Conservation (phyloP, 2,888 invertebrate genomes). For the Junonia oenone region DNA sequence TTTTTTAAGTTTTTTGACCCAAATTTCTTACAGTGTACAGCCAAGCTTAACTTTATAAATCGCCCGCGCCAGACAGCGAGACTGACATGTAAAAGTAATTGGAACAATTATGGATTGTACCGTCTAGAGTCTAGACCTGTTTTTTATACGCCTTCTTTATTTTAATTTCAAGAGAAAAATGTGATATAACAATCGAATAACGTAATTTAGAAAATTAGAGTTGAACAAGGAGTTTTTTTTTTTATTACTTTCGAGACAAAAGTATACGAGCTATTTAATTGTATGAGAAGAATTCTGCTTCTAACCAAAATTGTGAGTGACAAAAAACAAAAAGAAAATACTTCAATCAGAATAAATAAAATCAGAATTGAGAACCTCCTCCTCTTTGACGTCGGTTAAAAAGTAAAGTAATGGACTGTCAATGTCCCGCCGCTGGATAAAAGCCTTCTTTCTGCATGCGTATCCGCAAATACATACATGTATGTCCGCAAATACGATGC, state of each 20-base stretch:
- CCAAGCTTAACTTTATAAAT: background rate
- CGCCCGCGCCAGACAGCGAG: background rate
- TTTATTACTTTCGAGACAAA: background rate
- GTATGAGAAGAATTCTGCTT: background rate
- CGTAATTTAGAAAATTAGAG: background rate
- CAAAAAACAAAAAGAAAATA: too few relatives aligned
- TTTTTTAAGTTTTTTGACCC: too few relatives aligned
- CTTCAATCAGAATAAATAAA: too few relatives aligned
- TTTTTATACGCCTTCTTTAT: background rate
- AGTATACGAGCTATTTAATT: background rate
- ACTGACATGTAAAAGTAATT: background rate
- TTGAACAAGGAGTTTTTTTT: background rate
- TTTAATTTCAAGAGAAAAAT: background rate
- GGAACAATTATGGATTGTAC: background rate
- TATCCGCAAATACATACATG: too few relatives aligned
- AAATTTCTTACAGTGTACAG: too few relatives aligned
- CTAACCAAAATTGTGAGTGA: background rate
- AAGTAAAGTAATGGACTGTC: too few relatives aligned
- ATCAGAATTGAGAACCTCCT: too few relatives aligned
- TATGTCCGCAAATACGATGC: too few relatives aligned
- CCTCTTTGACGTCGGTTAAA: too few relatives aligned
- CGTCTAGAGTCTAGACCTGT: background rate
- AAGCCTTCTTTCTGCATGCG: too few relatives aligned
- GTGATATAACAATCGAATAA: background rate
- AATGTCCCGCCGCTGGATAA: too few relatives aligned